Evolutionary conservation across 2,797 vertebrate genomes (phyloP).

Genomic region (Diplodus sargus): DNA sequence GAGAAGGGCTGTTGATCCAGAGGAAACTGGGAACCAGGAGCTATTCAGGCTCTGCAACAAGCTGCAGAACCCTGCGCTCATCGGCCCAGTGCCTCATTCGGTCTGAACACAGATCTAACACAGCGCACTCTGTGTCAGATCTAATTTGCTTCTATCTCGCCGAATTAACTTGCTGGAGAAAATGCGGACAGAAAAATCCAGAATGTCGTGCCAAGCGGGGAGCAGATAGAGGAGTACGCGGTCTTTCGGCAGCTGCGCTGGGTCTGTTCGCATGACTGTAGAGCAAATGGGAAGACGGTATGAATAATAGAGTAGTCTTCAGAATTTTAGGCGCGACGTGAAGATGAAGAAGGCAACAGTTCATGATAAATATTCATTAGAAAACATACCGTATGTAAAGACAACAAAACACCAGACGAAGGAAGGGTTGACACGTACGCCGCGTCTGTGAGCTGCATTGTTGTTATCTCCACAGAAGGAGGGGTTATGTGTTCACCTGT

Average conservation of each 20-base stretch:
- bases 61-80: too few relatives aligned
- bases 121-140: neutral
- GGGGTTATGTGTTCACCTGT: too few relatives aligned
- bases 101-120: too few relatives aligned
- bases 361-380: constrained; percentile 9
- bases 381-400: neutral
- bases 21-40: too few relatives aligned
- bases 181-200: neutral
- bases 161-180: neutral
- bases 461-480: too few relatives aligned
- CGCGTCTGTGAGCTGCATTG: too few relatives aligned
- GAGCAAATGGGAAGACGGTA: constrained; percentile 21
- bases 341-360: constrained; percentile 6
- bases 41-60: too few relatives aligned
- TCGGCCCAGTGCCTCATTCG: too few relatives aligned
- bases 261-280: constrained; percentile 17
- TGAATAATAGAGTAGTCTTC: constrained; percentile 30
- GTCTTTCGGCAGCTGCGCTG: constrained; percentile 11
- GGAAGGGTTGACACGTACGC: neutral
- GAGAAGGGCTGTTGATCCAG: too few relatives aligned
- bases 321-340: neutral
- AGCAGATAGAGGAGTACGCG: neutral
- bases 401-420: neutral
- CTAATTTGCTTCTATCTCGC: constrained; percentile 6
- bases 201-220: neutral